phyloP scores from a whole-genome alignment of 2,888 invertebrate species.

The Plusia festucae region DNA sequence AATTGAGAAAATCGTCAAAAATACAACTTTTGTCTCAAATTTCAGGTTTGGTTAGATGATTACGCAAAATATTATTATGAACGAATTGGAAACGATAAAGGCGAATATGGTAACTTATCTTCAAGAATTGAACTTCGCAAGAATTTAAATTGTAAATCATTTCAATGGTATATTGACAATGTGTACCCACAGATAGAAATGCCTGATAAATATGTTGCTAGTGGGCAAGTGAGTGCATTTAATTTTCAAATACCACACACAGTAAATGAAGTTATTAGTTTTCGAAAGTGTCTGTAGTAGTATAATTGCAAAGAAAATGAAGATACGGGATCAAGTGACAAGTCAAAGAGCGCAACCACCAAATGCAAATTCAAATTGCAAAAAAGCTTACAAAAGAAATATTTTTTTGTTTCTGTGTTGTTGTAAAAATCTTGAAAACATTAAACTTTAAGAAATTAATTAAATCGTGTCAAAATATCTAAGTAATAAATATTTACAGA shows the following conservation, averaged over 20 bases:
- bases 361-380: too few species aligned
- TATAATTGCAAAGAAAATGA: background rate
- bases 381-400: too few species aligned
- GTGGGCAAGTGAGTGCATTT: slow-evolving; percentile 96
- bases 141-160: slow-evolving; percentile 96
- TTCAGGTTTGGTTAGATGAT: slow-evolving; percentile 97
- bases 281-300: too few species aligned
- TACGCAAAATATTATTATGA: slow-evolving; percentile 99
- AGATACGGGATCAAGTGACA: too few species aligned
- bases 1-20: too few species aligned
- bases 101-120: slow-evolving; percentile 96
- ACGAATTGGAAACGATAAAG: slow-evolving; percentile 96
- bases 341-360: too few species aligned
- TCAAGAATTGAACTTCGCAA: slow-evolving; percentile 93
- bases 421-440: too few species aligned
- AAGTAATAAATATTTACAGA: too few species aligned
- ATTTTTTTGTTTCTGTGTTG: too few species aligned
- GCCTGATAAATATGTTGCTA: slow-evolving; percentile 97
- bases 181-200: slow-evolving; percentile 98
- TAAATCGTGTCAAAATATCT: too few species aligned
- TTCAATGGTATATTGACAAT: slow-evolving; percentile 98
- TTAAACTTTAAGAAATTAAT: too few species aligned
- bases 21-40: too few species aligned
- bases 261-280: background rate
- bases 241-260: background rate